Conservation (phyloP, 2,113 vertebrate species). For the Oryzias woworae region DNA sequence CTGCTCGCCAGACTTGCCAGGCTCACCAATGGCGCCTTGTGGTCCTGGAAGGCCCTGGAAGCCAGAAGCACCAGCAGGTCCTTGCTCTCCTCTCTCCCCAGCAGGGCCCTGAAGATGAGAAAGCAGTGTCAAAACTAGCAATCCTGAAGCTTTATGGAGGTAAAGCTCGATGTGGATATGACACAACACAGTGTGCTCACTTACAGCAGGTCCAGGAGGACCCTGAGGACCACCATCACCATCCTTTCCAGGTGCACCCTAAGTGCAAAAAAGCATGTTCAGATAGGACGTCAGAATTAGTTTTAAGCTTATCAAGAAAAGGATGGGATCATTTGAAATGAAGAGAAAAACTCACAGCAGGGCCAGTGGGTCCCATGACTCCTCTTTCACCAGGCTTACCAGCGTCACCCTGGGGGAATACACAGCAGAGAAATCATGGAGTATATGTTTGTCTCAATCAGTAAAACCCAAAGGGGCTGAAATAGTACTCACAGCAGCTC, state of each 20-base stretch:
- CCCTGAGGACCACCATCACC: slow-evolving; percentile 94
- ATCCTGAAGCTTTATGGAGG: too few relatives aligned
- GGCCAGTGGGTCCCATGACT: slow-evolving; percentile 84
- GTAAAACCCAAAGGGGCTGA: not conserved
- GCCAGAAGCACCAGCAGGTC: slow-evolving; percentile 85
- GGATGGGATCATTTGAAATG: not conserved
- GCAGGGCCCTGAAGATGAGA: slow-evolving; percentile 81
- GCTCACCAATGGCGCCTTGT: slow-evolving; percentile 87
- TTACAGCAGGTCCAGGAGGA: slow-evolving; percentile 87
- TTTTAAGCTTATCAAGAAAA: not conserved
- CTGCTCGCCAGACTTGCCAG: slow-evolving; percentile 91
- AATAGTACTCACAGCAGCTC: slow-evolving; percentile 85
- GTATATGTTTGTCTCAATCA: not conserved
- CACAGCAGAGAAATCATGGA: slow-evolving; percentile 2
- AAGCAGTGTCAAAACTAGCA: slow-evolving; percentile 1
- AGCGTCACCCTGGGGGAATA: slow-evolving; percentile 83
- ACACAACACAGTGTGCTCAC: slow-evolving; percentile 54
- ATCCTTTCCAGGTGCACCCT: slow-evolving; percentile 94
- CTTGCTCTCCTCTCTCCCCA: slow-evolving; percentile 96
- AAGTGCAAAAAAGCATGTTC: slow-evolving; percentile 27
- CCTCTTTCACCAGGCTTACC: slow-evolving; percentile 95
- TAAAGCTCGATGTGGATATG: too few relatives aligned
- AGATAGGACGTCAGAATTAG: not conserved
- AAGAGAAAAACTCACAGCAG: slow-evolving; percentile 78
- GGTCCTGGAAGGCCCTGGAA: slow-evolving; percentile 98